These are phyloP conservation scores for Oryzias dopingdopingensis DNA, from an alignment of 2,797 vertebrate genomes.

Conservation along the genomic window DNA sequence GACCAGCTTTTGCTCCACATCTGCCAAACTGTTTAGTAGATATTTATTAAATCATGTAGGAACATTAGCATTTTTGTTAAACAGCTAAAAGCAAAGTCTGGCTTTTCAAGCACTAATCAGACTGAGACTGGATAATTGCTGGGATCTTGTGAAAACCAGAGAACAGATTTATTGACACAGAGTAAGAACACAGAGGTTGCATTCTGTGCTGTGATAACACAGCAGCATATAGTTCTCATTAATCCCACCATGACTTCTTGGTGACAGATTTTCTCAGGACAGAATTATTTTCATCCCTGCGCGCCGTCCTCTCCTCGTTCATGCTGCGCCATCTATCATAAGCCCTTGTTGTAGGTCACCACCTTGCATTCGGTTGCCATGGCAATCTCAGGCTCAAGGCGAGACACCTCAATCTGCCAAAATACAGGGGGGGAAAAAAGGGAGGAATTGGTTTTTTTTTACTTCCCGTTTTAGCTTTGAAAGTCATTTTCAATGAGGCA, in stretches of 20 bases:
- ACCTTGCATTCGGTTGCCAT: conserved; percentile 88
- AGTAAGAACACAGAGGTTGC: conserved; percentile 15
- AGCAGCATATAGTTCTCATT: conserved; percentile 10
- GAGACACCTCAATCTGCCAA: conserved; percentile 88
- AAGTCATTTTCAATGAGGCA: conserved; percentile 36
- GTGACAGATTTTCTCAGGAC: conserved; percentile 18
- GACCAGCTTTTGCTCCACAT: no score
- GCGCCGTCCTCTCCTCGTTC: conserved; percentile 11
- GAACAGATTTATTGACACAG: conserved; percentile 9
- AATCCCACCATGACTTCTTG: conserved; percentile 8
- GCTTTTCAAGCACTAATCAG: not conserved
- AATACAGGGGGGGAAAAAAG: conserved; percentile 67
- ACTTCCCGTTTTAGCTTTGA: conserved; percentile 2
- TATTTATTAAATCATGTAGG: no score
- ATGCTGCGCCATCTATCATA: conserved; percentile 76
- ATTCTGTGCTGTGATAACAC: conserved; percentile 4
- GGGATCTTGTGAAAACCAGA: conserved; percentile 6
- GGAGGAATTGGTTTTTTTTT: no score
- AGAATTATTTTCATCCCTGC: conserved; percentile 15
- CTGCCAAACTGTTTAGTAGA: no score
- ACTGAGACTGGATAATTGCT: not conserved
- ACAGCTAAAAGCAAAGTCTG: not conserved
- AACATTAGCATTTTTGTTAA: no score
- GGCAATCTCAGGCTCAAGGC: conserved; percentile 93
- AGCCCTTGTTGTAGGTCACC: conserved; percentile 95